Evolutionary conservation across 1,140 invertebrate species (phyloP), one percentile per base, ranked within the genome.

Genomic region (Magallana ariakensis): DNA sequence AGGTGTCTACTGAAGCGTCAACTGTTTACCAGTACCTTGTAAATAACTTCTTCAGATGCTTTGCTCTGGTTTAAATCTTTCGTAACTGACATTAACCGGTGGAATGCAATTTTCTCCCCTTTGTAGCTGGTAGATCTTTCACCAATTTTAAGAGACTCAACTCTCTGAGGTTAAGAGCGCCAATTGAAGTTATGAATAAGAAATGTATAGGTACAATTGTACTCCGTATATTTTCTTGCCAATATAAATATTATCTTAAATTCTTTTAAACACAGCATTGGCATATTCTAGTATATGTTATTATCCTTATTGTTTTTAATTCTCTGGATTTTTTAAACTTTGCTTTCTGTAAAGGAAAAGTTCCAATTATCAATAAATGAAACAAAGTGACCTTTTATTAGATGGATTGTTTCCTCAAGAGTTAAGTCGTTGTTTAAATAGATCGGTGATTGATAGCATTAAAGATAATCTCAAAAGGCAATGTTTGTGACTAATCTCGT

Each of bases 31-130:
- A 13, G 33, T 75, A 3, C 10, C 22, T 22, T 75, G 15, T 26
- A 75, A 26, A 75, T 13, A 75, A 33, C 66, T 22, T 22, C 66
- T 22, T 75, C 66, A 75, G 66, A 75, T 26, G 66, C 33, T 19
- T 26, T 22, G 33, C 13, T 22, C 66, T 75, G 66, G 66, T 75
- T 75, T 75, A 75, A 75, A 75, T 75, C 66, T 75, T 33, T 75
- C 66, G 66, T 75, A 75, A 75, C 66, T 46, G 22, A 26, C 66
- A 75, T 26, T 75, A 75, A 75, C 66, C 15, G 15, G 10, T 13
- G 66, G 66, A 46, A 75, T 75, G 66, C 33, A 75, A 75, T 75
- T 75, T 75, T 26, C 33, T 11, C 66, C 33, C 33, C 33, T 46
- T 46, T 46, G 33, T 46, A 46, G 33, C 22, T 75, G 13, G 11